Percentiles rank a stretch among this genome's conserved stretches.
Conservation (phyloP, 2,888 invertebrate genomes). For the Pseudococcus longispinus region DNA sequence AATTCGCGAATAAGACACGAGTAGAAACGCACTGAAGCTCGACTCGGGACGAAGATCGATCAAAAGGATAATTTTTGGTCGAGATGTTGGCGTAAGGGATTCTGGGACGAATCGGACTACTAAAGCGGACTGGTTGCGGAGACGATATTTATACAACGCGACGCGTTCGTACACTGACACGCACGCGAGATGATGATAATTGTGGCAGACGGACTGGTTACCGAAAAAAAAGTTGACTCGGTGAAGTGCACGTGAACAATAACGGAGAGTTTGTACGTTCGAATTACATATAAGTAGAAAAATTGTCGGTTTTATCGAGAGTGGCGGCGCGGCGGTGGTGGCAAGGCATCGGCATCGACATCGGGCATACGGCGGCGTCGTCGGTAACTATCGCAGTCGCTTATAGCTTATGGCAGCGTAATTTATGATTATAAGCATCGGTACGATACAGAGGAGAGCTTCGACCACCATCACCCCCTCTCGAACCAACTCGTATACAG, state of each 20-base stretch:
- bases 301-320: neutral
- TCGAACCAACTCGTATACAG: no score
- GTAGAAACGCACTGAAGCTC: neutral
- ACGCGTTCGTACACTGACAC: neutral
- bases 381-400: neutral
- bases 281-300: slow-evolving; percentile 34
- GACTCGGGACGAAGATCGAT: neutral
- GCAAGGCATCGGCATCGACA: neutral
- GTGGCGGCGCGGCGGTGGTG: neutral
- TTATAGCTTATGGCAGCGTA: neutral
- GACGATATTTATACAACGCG: neutral
- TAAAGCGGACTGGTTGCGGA: neutral
- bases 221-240: slow-evolving; percentile 37
- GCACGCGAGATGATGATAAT: neutral
- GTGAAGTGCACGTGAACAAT: slow-evolving; percentile 20
- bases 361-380: neutral
- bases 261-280: slow-evolving; percentile 24
- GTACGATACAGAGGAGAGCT: neutral
- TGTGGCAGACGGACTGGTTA: slow-evolving; percentile 4
- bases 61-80: neutral
- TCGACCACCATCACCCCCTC: neutral
- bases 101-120: neutral
- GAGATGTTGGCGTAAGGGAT: neutral
- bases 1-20: neutral
- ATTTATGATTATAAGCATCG: neutral